Evolutionary conservation across 2,888 invertebrate genomes (phyloP), one percentile per base, ranked within the genome.

Genomic region (Strigamia crassipes): DNA sequence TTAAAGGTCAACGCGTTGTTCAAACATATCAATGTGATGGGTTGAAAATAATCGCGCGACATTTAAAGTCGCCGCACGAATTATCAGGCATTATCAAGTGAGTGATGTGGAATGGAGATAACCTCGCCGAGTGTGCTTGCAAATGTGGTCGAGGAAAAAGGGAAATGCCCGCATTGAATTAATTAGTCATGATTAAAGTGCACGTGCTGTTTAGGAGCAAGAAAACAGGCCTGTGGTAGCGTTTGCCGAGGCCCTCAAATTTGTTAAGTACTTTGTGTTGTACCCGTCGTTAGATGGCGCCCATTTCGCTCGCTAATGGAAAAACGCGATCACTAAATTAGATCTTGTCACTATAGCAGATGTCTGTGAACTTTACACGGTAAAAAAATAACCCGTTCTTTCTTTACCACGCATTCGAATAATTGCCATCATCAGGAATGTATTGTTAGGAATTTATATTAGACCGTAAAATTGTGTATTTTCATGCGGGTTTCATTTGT

Each of bases 221-320:
- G 81, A 81, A 41, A 81, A 81, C 23, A 83, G 83, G 12, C 85
- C 84, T 21, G 84, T 89, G 61, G 87, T 89, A 12, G 94, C 97
- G 27, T 95, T 96, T 86, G 97, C 96, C 0, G 93, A 95, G 1
- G 93, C 92, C 2, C 91, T 95, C 86, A 95, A 61, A 61, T 61
- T 61, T 61, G 61, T 61, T 61, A 61, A 61, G 61, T 61, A 61
- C 61, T 61, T 61, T 61, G 61, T 61, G 61, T 23, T 61, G 61
- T 61, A 61, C 23, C n/a, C 61, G 61, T 61, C 61, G 61, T 23
- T 61, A 61, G 61, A 61, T 61, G 61, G 61, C 61, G n/a, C 61
- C 61, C 61, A 61, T 61, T 61, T 61, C 61, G 61, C 61, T 61
- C 61, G 61, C 61, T 61, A 61, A 61, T 61, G 61, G 61, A 61